These are phyloP conservation scores for Sepiola atlantica DNA, from an alignment of 2,888 invertebrate genomes.

Conservation along the genomic window DNA sequence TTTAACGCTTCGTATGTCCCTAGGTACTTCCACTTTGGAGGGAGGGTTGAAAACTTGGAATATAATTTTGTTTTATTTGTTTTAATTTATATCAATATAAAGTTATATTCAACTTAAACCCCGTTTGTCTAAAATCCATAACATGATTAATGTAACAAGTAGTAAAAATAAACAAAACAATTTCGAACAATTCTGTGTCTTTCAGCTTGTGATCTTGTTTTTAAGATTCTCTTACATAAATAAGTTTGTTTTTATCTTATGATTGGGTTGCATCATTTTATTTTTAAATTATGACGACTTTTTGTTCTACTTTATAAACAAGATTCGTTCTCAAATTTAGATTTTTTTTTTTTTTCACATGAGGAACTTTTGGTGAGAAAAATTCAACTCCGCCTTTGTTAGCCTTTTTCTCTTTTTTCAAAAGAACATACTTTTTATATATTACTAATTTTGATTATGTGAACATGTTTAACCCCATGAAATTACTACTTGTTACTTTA, in stretches of 20 bases:
- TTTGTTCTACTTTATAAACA: no score
- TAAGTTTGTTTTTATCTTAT: neutral
- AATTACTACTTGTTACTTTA: neutral
- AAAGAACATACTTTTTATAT: neutral
- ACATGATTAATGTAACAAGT: conserved; percentile 5
- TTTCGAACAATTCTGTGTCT: neutral
- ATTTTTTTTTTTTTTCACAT: neutral
- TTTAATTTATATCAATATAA: no score
- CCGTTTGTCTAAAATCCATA: neutral
- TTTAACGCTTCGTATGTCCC: no score
- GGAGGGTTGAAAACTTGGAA: neutral
- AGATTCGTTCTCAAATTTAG: neutral
- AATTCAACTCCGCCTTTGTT: neutral
- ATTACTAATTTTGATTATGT: neutral
- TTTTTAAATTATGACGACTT: neutral
- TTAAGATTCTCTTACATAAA: neutral
- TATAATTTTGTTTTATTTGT: no score
- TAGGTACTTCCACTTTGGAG: neutral
- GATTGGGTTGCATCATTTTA: neutral
- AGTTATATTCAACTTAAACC: neutral
- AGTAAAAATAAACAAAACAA: neutral
- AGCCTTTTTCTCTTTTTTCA: neutral
- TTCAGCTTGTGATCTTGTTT: neutral
- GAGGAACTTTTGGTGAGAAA: neutral
- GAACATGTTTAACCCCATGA: neutral